phyloP scores from a whole-genome alignment of 23 tunicate species.

The Trididemnum clinides region DNA sequence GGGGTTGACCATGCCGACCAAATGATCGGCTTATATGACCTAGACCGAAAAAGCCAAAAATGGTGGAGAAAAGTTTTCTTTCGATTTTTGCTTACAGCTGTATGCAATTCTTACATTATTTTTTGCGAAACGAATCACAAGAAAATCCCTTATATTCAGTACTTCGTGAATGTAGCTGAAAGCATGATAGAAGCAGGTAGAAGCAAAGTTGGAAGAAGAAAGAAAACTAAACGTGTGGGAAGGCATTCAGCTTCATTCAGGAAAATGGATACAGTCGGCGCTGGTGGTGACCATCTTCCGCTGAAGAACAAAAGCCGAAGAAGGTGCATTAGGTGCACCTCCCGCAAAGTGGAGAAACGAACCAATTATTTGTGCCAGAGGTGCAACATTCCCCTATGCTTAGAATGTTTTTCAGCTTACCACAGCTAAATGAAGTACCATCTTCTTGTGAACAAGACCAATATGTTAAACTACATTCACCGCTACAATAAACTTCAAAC shows the following conservation, averaged over 20 bases:
- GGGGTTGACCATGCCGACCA: too few relatives aligned
- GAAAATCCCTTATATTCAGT: slow-evolving; percentile 12
- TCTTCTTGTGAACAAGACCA: not conserved
- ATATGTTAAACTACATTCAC: not conserved
- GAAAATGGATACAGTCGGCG: not conserved
- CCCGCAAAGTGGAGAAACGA: too few relatives aligned
- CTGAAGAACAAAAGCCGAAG: not conserved
- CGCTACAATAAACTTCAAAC: not conserved
- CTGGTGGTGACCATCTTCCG: slow-evolving; percentile 1
- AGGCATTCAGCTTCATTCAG: slow-evolving; percentile 13
- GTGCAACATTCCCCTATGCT: slow-evolving; percentile 1
- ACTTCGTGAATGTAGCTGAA: too few relatives aligned
- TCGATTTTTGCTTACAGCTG: not conserved
- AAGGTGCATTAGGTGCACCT: not conserved
- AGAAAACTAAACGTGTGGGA: too few relatives aligned
- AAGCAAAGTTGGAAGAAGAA: too few relatives aligned
- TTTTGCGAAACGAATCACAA: not conserved
- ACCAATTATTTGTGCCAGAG: too few relatives aligned
- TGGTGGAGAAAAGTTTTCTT: slow-evolving; percentile 11
- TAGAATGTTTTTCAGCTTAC: not conserved
- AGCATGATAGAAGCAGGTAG: too few relatives aligned
- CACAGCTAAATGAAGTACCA: not conserved
- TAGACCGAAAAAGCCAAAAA: not conserved
- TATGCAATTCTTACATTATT: too few relatives aligned
- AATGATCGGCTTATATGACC: too few relatives aligned